Evolutionary conservation across 2,888 invertebrate genomes (phyloP).

Genomic region (Thumatha senex): DNA sequence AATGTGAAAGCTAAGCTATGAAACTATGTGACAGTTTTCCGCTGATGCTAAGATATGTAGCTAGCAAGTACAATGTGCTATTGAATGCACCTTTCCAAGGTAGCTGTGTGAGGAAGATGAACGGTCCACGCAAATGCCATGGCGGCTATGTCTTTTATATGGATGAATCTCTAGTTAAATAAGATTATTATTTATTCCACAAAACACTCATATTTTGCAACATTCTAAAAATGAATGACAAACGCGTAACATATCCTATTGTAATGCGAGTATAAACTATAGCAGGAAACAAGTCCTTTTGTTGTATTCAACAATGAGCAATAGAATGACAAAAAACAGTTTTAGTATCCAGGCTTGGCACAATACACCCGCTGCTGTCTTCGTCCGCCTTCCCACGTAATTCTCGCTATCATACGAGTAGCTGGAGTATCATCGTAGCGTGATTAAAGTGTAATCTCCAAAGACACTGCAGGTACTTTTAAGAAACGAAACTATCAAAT

Average conservation of each 20-base stretch:
- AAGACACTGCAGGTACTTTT: background rate
- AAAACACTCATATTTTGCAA: conserved; percentile 5
- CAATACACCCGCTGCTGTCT: conserved; percentile 69
- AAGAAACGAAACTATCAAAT: background rate
- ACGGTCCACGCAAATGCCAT: too few relatives aligned
- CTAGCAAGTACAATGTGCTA: too few relatives aligned
- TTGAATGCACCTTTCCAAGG: too few relatives aligned
- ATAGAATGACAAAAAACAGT: conserved; percentile 68
- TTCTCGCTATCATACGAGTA: conserved; percentile 22
- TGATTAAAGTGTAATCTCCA: conserved; percentile 6
- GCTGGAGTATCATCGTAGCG: conserved; percentile 13
- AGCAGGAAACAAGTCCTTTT: conserved; percentile 71
- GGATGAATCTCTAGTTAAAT: too few relatives aligned
- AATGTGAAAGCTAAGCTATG: too few relatives aligned
- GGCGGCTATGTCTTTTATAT: too few relatives aligned
- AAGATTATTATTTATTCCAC: background rate
- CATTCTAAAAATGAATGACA: conserved; percentile 21
- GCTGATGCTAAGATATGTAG: too few relatives aligned
- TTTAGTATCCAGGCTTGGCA: conserved; percentile 64
- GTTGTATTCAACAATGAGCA: conserved; percentile 70
- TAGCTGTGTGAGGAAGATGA: too few relatives aligned
- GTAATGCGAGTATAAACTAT: conserved; percentile 56
- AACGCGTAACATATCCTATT: conserved; percentile 28
- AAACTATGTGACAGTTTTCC: too few relatives aligned
- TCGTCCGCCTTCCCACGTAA: conserved; percentile 67